Base-by-base conservation (phyloP, 2,113 vertebrate species). In the Caracal caracal region DNA sequence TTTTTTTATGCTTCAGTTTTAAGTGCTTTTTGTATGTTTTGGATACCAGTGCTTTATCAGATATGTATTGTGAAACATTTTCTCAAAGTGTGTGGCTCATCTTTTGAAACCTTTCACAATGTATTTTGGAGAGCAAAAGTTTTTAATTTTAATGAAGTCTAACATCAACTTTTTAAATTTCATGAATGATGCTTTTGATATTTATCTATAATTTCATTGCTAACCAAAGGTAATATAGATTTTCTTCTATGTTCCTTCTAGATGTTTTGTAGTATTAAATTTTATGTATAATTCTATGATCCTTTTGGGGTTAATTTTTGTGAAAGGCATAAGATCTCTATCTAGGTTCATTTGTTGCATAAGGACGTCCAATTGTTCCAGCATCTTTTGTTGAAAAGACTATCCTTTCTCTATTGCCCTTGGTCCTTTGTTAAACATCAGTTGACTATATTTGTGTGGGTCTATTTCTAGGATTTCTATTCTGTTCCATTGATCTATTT, bases 111-210 rank as follows among this genome's bases (percentile, higher is more conserved):
- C 80, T 7, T 89, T 40, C 79, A 37, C 5, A 28, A 26, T 66
- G 8, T 84, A n/a, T 59, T 89, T 79, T 85, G 26, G 63, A 83
- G 5, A 83, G 2, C 30, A 51, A 35, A 59, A 28, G 6, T 66
- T 85, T 85, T 92, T 49, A 73, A 88, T 84, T 94, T 88, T 92
- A 83, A 92, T 53, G 78, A 63, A 63, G 19, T 87, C 7, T 73
- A 63, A 73, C 6, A 37, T 86, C 17, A 70, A 61, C 0, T 59
- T 66, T 82, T 75, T 88, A 68, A 20, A n/a, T 88, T 90, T 90
- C n/a, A 90, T 75, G 47, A 22, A 82, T 75, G 56, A 75, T 81
- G 33, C 11, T 88, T 68, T 90, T 24, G n/a, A 80, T 68, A 19
- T 66, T 75, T n/a, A 73, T 59, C 20, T 35, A 17, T 80, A 73